Conservation (phyloP, 2,888 invertebrate genomes). For the Busseola fusca region DNA sequence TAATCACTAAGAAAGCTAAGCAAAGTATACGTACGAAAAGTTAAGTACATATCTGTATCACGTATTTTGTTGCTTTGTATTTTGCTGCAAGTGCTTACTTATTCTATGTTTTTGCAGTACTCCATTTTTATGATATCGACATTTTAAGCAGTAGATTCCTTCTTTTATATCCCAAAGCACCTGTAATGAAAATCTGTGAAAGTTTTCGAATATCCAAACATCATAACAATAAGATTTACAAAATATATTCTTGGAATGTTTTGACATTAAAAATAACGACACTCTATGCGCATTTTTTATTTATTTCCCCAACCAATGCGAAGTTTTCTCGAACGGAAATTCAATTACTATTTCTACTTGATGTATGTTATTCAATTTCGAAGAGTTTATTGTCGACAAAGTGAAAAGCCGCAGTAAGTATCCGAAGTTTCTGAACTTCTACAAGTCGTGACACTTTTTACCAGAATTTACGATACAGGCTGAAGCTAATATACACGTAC, state of each 20-base stretch:
- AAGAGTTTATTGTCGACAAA: slow-evolving; percentile 71
- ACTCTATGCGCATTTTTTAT: slow-evolving; percentile 36
- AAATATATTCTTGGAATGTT: slow-evolving; percentile 16
- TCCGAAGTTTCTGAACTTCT: slow-evolving; percentile 67
- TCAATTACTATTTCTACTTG: slow-evolving; percentile 64
- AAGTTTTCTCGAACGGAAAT: slow-evolving; percentile 59
- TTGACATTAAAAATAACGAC: slow-evolving; percentile 26
- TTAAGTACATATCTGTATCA: slow-evolving; percentile 7
- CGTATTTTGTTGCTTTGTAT: slow-evolving; percentile 33
- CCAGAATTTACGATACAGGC: slow-evolving; percentile 66
- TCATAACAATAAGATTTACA: slow-evolving; percentile 9
- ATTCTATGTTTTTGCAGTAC: slow-evolving; percentile 9
- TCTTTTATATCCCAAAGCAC: slow-evolving; percentile 13
- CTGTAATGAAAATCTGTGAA: slow-evolving; percentile 8
- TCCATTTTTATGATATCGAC: slow-evolving; percentile 40
- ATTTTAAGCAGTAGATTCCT: slow-evolving; percentile 21
- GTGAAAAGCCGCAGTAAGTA: slow-evolving; percentile 68
- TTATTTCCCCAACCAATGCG: slow-evolving; percentile 35
- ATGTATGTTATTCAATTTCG: slow-evolving; percentile 66
- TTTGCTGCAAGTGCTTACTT: slow-evolving; percentile 16
- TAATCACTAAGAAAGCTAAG: background rate
- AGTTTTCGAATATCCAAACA: slow-evolving; percentile 11
- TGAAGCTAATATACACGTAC: slow-evolving; percentile 62
- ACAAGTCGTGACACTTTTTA: slow-evolving; percentile 71
- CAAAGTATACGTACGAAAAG: slow-evolving; percentile 2